Conservation (phyloP, 2,797 vertebrate species). For the Smutsia temminckii region DNA sequence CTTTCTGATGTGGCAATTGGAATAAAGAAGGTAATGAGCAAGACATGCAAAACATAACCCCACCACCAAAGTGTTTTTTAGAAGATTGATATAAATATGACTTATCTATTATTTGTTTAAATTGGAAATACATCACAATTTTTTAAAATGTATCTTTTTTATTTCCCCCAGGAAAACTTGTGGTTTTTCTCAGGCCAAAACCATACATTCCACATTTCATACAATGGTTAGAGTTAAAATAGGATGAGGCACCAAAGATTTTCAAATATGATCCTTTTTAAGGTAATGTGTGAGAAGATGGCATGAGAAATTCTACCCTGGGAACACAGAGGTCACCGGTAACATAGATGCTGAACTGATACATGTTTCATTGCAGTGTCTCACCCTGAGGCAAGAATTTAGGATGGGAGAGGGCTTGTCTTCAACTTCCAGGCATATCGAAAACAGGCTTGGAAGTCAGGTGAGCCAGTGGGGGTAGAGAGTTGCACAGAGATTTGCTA, state of each 20-base stretch:
- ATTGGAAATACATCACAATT: constrained; percentile 27
- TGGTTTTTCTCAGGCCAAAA: background rate
- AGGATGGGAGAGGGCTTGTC: background rate
- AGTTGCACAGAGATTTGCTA: background rate
- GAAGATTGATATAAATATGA: background rate
- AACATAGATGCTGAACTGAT: background rate
- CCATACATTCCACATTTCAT: background rate
- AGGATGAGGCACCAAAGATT: background rate
- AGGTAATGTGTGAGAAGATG: background rate
- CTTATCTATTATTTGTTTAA: constrained; percentile 41
- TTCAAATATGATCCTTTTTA: background rate
- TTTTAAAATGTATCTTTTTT: background rate
- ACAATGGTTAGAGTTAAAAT: background rate
- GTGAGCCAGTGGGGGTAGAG: too few species aligned
- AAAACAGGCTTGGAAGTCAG: background rate
- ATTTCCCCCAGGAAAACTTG: background rate
- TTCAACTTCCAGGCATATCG: background rate
- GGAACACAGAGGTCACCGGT: background rate
- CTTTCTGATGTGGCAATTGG: background rate
- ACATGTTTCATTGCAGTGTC: background rate
- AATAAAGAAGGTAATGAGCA: background rate
- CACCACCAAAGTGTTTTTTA: background rate
- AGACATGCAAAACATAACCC: background rate
- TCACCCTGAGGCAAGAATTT: background rate
- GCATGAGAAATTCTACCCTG: background rate